Percentiles rank a stretch among this genome's conserved stretches.
These are phyloP conservation scores for Enteromius anoplus DNA, from an alignment of 2,797 vertebrate genomes.

Conservation along the genomic window DNA sequence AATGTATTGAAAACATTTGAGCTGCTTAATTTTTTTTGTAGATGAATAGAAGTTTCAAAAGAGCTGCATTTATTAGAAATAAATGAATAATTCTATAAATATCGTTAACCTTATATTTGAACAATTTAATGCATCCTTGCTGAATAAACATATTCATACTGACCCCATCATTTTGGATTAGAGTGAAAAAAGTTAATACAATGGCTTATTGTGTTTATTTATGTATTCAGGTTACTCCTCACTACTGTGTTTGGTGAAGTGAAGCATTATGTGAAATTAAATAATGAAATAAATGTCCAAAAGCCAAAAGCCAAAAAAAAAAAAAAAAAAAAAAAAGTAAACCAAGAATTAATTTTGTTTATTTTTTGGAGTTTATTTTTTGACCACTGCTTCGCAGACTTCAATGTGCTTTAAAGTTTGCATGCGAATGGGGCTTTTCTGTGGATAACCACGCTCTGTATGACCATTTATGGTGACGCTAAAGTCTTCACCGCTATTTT, in stretches of 20 bases:
- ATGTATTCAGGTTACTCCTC: background rate
- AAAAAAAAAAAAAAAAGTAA: too few species aligned
- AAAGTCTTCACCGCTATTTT: slow-evolving; percentile 6
- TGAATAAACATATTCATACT: background rate
- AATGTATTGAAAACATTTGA: background rate
- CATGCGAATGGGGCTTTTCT: background rate
- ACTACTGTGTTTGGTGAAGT: background rate
- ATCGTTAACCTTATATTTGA: background rate
- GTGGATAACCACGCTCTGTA: slow-evolving; percentile 29
- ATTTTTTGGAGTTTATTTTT: background rate
- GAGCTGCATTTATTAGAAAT: background rate
- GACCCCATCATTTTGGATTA: background rate
- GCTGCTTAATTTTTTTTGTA: background rate
- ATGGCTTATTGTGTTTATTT: background rate
- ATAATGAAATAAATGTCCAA: background rate
- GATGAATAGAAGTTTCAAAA: too few species aligned
- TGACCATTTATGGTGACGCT: slow-evolving; percentile 40
- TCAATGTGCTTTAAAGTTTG: background rate
- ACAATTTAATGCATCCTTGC: background rate
- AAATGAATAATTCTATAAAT: background rate
- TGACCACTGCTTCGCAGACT: background rate
- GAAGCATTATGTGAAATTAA: background rate
- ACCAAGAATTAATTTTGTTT: background rate
- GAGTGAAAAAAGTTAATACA: background rate
- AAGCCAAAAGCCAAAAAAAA: background rate